phyloP scores from a whole-genome alignment of 2,797 vertebrate genomes.

The Podargus strigoides region DNA sequence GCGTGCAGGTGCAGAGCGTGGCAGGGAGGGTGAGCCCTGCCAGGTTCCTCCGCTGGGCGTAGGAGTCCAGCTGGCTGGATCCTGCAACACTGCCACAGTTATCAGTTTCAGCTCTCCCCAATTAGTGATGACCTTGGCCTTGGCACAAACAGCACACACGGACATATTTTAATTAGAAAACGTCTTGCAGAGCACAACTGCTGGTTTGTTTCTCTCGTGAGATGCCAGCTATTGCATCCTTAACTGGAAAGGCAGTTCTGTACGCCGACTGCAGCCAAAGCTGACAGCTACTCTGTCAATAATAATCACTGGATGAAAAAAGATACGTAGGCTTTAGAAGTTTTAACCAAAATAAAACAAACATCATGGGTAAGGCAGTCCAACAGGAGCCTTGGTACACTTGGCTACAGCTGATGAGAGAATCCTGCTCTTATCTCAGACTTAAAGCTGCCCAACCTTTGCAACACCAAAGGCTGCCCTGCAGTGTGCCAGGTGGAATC shows the following conservation, averaged over 20 bases:
- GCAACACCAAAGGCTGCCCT: not conserved
- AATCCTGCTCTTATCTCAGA: not conserved
- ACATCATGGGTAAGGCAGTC: not conserved
- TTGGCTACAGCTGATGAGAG: not conserved
- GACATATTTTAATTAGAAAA: not conserved
- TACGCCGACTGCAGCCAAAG: not conserved
- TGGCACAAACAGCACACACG: not conserved
- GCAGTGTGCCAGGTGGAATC: not conserved
- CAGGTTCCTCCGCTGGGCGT: not conserved
- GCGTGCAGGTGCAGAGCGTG: rapidly evolving
- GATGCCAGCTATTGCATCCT: not conserved
- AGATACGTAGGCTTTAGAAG: not conserved
- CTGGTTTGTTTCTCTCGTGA: not conserved
- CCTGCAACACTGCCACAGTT: rapidly evolving
- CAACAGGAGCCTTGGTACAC: not conserved
- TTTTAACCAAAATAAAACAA: not conserved
- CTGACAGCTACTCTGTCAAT: not conserved
- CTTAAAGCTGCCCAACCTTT: not conserved
- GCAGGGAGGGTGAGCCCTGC: not conserved
- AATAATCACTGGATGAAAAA: not conserved
- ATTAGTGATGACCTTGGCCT: not conserved
- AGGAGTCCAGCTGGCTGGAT: not conserved
- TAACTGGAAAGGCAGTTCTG: not conserved
- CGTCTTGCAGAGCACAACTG: not conserved
- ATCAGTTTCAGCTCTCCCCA: not conserved